Evolutionary conservation across 2,888 invertebrate genomes (phyloP), one percentile per base, ranked within the genome.

Genomic region (Hirtodrosophila confusa): DNA sequence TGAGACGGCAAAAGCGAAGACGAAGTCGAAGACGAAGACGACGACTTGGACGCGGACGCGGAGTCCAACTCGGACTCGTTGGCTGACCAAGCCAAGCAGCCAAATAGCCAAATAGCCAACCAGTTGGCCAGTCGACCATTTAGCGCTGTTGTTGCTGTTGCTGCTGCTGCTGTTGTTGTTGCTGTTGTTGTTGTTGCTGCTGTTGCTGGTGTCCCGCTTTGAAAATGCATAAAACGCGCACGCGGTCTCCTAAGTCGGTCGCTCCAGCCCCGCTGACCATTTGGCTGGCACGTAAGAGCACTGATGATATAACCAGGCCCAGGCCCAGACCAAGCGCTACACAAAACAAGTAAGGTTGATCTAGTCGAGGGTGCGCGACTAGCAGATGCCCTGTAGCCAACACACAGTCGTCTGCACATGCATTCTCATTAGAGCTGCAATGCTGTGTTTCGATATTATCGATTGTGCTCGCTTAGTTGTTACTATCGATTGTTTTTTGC

Each of bases 221-320:
- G 67, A 85, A 85, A 83, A 82, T 83, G 82, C 82, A 83, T 85
- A 85, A 85, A 85, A 79, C 82, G 86, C 82, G 79, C 76, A 68
- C 71, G 78, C 76, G 69, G 77, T 40, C 85, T 78, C 75, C 80
- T 80, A 80, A 80, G 80, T 80, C 80, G 80, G 84, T 83, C 75
- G 76, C 78, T 80, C 85, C 85, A 85, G 82, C 72, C 82, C 71
- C 80, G 85, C 76, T 82, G 82, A 85, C 82, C 82, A 85, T 82
- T 83, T 85, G 82, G 82, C 80, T 84, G 76, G 80, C 85, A 84
- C 80, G 85, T 85, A 83, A 83, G 82, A 82, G 82, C 73, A 69
- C 75, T 68, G 85, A 82, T 82, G 80, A 80, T 80, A 80, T 80
- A 80, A 84, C 80, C 84, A 78, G 82, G 80, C 80, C 78, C 80